Evolutionary conservation across 2,888 invertebrate species (phyloP).

Genomic region (Idaea biselata): DNA sequence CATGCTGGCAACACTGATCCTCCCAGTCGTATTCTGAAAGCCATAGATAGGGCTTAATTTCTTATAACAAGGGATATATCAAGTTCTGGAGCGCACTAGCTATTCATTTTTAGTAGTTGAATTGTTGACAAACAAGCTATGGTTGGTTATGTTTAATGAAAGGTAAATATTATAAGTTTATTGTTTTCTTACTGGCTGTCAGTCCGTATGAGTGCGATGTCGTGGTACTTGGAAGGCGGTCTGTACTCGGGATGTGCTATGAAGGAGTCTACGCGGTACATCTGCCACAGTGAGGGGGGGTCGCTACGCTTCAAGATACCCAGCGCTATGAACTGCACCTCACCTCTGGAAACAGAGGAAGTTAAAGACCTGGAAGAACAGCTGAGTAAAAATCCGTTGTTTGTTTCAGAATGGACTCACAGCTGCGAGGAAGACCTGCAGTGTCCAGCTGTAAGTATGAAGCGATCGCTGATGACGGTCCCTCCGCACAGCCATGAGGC

Average conservation of each 20-base stretch:
- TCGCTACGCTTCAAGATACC: conserved; percentile 37
- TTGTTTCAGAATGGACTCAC: neutral
- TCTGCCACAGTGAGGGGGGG: conserved; percentile 24
- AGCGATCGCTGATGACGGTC: conserved; percentile 31
- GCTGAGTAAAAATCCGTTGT: too few relatives aligned
- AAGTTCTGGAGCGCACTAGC: too few relatives aligned
- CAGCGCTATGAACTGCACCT: conserved; percentile 28
- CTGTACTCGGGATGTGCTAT: conserved; percentile 6
- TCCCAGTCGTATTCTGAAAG: conserved; percentile 16
- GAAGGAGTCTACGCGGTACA: conserved; percentile 22
- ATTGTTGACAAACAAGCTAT: too few relatives aligned
- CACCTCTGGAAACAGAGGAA: conserved; percentile 27
- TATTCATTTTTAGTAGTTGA: too few relatives aligned
- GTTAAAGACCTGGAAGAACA: too few relatives aligned
- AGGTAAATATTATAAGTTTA: conserved; percentile 24
- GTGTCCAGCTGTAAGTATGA: conserved; percentile 35
- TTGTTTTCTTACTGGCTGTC: conserved; percentile 9
- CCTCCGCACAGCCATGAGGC: conserved; percentile 30
- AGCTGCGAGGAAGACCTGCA: conserved; percentile 21
- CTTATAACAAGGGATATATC: too few relatives aligned
- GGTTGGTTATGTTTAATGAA: conserved; percentile 23
- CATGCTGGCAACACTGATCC: conserved; percentile 35
- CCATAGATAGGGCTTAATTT: too few relatives aligned
- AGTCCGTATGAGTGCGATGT: too few relatives aligned
- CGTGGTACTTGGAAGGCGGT: too few relatives aligned